Evolutionary conservation across 64 coral and sea anemone species (phyloP), one percentile per base, ranked within the genome.

Genomic region (Porites lutea): DNA sequence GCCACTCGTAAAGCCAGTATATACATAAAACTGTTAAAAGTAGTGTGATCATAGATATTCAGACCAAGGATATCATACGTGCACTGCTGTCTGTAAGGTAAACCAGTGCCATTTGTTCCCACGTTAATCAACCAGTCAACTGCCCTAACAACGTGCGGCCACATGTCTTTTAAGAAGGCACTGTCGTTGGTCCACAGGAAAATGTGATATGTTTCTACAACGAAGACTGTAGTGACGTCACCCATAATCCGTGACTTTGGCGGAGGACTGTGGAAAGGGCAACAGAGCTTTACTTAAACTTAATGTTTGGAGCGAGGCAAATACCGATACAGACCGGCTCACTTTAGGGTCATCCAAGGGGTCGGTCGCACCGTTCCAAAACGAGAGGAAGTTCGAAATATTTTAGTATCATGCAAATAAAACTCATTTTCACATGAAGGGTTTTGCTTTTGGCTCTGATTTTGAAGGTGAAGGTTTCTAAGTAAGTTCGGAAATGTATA

Each of bases 21-120:
- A 65, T 83, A 94, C 92, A 94, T 82, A 21, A 94, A 79, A 94
- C 92, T 94, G 59, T 94, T 94, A 69, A 89, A 94, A 12, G 88
- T 83, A 12, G 63, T 94, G 46, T 94, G 92, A 79, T 94, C 92
- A 45, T 89, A 94, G 8, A 57, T 50, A 69, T 83, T 50, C 3
- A 94, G 46, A 54, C 47, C 10, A 6, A 89, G 22, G 50, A 72
- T 15, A 83, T 94, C 92, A 21, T 94, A 94, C 2, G 92, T 94
- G 78, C 88, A 89, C 45, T 87, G 88, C 65, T 67, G 88, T 52
- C 47, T 79, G 69, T 83, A 37, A 27, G 92, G 92, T 53, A 94
- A 81, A 16, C 78, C 87, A 48, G 87, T 89, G 15, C 92, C 87
- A 3, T 84, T 8, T n/a, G 87, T 94, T 4, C 92, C 82, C 12